Percentiles rank a stretch among this genome's conserved stretches.
These are phyloP conservation scores for Taeniopygia guttata DNA, from an alignment of 2,797 vertebrate species.

Conservation along the genomic window DNA sequence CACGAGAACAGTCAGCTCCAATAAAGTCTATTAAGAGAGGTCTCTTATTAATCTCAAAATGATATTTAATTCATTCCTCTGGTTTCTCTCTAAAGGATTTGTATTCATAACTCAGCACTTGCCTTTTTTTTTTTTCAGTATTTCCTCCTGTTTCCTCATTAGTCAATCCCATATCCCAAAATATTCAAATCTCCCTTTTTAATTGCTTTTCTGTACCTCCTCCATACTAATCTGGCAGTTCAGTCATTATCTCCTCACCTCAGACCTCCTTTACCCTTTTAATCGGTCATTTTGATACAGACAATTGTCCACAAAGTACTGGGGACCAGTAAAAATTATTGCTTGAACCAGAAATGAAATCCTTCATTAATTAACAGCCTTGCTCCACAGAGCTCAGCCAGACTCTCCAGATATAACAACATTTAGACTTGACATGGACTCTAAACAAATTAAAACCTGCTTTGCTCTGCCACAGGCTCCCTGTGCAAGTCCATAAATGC, in stretches of 20 bases:
- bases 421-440: background rate
- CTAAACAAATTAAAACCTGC: slow-evolving; percentile 13
- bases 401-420: background rate
- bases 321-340: slow-evolving; percentile 24
- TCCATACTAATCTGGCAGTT: slow-evolving; percentile 12
- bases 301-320: slow-evolving; percentile 15
- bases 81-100: slow-evolving; percentile 30
- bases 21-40: slow-evolving; percentile 20
- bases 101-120: background rate
- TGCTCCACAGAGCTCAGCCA: background rate
- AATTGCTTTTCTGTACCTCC: slow-evolving; percentile 57
- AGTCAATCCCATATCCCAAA: background rate
- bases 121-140: background rate
- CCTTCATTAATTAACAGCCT: slow-evolving; percentile 50
- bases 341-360: slow-evolving; percentile 38
- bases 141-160: slow-evolving; percentile 2
- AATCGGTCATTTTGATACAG: slow-evolving; percentile 34
- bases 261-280: slow-evolving; percentile 37
- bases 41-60: slow-evolving; percentile 46
- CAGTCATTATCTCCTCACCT: slow-evolving; percentile 55
- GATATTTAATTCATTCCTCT: slow-evolving; percentile 30
- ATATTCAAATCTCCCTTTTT: slow-evolving; percentile 43
- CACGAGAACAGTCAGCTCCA: slow-evolving; percentile 1
- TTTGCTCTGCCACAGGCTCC: background rate
- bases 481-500: background rate